Conservation (phyloP, 2,888 invertebrate species). For the Lamellibrachia columna region DNA sequence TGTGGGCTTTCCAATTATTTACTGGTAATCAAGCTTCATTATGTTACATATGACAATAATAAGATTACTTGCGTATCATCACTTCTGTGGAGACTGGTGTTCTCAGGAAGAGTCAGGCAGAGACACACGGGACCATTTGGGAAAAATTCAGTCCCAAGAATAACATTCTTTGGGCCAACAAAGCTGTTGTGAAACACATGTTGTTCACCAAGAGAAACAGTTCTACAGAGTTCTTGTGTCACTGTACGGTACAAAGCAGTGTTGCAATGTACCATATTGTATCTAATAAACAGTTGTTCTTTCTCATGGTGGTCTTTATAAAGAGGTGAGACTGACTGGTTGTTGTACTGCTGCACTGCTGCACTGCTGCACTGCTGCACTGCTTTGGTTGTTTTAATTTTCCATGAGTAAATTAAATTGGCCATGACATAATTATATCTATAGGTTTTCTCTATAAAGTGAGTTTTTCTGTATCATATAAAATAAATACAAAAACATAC, state of each 20-base stretch:
- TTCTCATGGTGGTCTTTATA: too few relatives aligned
- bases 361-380: too few relatives aligned
- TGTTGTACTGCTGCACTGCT: too few relatives aligned
- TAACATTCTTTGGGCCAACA: background rate
- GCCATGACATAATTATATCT: too few relatives aligned
- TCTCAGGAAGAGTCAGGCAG: background rate
- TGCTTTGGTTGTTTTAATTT: too few relatives aligned
- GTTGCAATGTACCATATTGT: background rate
- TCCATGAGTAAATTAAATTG: too few relatives aligned
- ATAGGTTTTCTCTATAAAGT: background rate
- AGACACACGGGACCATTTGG: background rate
- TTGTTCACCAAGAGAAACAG: background rate
- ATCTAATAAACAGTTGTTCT: background rate
- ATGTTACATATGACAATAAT: too few relatives aligned
- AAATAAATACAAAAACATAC: too few relatives aligned
- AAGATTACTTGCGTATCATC: too few relatives aligned
- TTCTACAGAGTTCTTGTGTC: background rate
- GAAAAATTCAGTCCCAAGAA: slow-evolving; percentile 9
- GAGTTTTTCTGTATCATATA: background rate
- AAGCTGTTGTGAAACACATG: background rate
- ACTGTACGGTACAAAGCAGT: background rate
- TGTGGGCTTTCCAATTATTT: too few relatives aligned
- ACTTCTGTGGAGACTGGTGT: background rate
- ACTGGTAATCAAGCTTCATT: too few relatives aligned
- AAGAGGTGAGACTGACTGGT: too few relatives aligned